Conservation (phyloP, 2,113 vertebrate genomes). For the Pseudopodoces humilis region DNA sequence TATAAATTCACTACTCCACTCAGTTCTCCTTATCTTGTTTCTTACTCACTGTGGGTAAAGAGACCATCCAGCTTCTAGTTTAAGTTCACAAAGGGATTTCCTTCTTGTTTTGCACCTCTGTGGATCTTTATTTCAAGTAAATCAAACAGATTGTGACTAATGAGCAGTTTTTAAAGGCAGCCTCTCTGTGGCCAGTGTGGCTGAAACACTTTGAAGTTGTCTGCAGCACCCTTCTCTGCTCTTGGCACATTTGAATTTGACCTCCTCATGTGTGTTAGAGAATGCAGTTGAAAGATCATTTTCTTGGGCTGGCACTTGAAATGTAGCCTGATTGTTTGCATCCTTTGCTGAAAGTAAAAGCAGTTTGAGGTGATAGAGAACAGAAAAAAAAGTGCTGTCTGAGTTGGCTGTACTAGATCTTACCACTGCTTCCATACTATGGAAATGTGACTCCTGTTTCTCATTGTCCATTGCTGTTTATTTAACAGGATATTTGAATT, state of each 20-base stretch:
- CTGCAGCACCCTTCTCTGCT: not conserved
- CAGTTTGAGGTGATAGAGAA: not conserved
- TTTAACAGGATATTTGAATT: not conserved
- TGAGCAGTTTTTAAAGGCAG: not conserved
- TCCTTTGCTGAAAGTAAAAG: not conserved
- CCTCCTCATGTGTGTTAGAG: rapidly evolving
- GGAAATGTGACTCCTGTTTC: not conserved
- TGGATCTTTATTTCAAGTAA: not conserved
- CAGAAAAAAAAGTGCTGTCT: not conserved
- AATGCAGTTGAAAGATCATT: not conserved
- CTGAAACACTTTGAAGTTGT: not conserved
- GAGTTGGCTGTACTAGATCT: not conserved
- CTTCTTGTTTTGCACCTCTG: not conserved
- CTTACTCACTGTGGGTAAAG: not conserved
- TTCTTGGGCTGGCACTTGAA: not conserved
- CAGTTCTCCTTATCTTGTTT: not conserved
- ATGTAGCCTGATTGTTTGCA: not conserved
- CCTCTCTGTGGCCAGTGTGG: not conserved
- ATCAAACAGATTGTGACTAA: not conserved
- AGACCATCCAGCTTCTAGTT: not conserved
- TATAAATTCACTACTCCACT: not conserved
- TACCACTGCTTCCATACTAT: not conserved
- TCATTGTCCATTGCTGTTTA: not conserved
- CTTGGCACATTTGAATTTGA: not conserved
- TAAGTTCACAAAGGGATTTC: not conserved